phyloP scores from a whole-genome alignment of 2,888 invertebrate genomes.

The Andrena bucephala region DNA sequence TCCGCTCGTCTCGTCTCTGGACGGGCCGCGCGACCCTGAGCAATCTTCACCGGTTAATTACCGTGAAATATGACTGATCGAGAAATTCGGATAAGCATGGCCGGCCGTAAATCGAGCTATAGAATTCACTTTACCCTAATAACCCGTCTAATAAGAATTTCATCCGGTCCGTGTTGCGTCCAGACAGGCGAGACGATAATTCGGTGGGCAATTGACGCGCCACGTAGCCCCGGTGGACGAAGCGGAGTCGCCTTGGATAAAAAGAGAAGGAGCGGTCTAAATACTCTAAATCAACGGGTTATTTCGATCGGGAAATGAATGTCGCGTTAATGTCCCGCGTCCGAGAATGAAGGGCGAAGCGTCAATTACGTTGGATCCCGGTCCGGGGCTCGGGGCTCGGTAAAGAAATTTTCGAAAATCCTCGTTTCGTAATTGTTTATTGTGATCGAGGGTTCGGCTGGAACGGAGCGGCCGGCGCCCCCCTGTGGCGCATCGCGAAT shows the following conservation, averaged over 20 bases:
- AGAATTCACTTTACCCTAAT: slow-evolving; percentile 50
- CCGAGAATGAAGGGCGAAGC: slow-evolving; percentile 34
- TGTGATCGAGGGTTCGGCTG: slow-evolving; percentile 57
- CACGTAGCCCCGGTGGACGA: not conserved
- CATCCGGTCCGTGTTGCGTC: not conserved
- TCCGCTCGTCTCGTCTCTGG: slow-evolving; percentile 23
- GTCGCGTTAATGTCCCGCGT: slow-evolving; percentile 24
- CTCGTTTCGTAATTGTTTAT: slow-evolving; percentile 65
- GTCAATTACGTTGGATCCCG: slow-evolving; percentile 45
- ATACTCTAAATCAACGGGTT: slow-evolving; percentile 13
- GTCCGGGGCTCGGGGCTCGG: slow-evolving; percentile 45
- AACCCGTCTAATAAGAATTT: slow-evolving; percentile 42
- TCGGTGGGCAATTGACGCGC: slow-evolving; percentile 16
- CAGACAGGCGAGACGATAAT: slow-evolving; percentile 12
- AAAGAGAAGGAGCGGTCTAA: slow-evolving; percentile 8
- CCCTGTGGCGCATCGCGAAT: slow-evolving; percentile 75
- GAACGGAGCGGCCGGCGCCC: slow-evolving; percentile 58
- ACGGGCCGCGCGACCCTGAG: slow-evolving; percentile 25
- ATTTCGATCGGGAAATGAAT: slow-evolving; percentile 36
- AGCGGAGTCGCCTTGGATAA: not conserved
- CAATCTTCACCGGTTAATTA: slow-evolving; percentile 64
- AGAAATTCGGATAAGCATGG: slow-evolving; percentile 46
- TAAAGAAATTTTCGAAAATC: slow-evolving; percentile 61
- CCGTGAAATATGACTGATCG: slow-evolving; percentile 68
- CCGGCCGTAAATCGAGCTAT: slow-evolving; percentile 44